Conservation (phyloP, 1,140 invertebrate species). For the Aethina tumida region DNA sequence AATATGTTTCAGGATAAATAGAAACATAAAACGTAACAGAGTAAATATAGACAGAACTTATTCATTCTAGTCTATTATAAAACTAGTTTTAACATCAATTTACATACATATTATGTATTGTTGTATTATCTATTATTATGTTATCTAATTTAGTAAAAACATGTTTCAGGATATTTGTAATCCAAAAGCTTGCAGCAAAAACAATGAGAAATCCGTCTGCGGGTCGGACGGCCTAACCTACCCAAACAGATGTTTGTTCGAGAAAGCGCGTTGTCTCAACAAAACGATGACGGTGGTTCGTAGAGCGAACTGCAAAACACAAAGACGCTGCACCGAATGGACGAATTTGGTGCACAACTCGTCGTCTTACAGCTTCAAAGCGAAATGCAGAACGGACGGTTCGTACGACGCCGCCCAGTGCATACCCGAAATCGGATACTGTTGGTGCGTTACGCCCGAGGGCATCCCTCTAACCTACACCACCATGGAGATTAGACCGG, state of each 20-base stretch:
- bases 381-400: constrained; percentile 69
- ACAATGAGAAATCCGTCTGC: constrained; percentile 50
- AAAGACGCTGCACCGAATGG: constrained; percentile 24
- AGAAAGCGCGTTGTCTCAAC: constrained; percentile 57
- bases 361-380: constrained; percentile 29
- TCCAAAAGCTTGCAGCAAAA: constrained; percentile 28
- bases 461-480: constrained; percentile 71
- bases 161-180: constrained; percentile 24
- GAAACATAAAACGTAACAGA: too few species aligned
- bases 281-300: constrained; percentile 59
- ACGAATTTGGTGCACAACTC: constrained; percentile 8
- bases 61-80: too few species aligned
- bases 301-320: constrained; percentile 51
- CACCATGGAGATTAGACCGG: constrained; percentile 44
- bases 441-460: constrained; percentile 73
- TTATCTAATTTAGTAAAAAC: too few species aligned
- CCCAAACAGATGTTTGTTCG: constrained; percentile 62
- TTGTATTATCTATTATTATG: too few species aligned
- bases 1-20: too few species aligned
- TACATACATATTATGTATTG: too few species aligned
- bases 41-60: too few species aligned
- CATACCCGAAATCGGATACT: constrained; percentile 61
- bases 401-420: constrained; percentile 78
- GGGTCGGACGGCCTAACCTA: constrained; percentile 74
- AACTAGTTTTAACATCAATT: too few species aligned